Base-by-base conservation (phyloP, 53 echinoderm and acorn worm species). In the Antedon mediterranea region DNA sequence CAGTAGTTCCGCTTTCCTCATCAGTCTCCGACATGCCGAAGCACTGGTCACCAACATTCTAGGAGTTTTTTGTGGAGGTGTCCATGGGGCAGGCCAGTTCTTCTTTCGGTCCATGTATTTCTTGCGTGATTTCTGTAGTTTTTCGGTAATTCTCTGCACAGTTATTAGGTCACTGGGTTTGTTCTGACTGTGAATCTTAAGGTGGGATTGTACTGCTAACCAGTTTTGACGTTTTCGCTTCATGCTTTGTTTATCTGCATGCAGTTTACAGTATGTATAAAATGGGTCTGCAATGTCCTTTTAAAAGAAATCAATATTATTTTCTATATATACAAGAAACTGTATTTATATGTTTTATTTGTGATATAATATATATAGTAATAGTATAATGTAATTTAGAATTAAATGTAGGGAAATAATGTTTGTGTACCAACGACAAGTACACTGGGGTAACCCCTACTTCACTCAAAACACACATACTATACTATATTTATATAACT, bases 271-370 rank as follows among this genome's bases (percentile, higher is more conserved):
- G 90, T 98, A 98, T 5, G 98, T 92, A 72, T 98, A 98, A 79
- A 98, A 98, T 13, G 98, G 98, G 71, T 98, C 98, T 0, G 98
- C 98, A 32, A 98, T 98, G 79, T 92, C 92, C 98, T 98, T 83
- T 80, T 28, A 27, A 34, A 30, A 43, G 27, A 32, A 78, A 77
- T 23, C 6, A 7, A 44, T 0, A 73, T 26, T 72, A 18, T 72
- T 5, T 27, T n/a, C n/a, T n/a, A n/a, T n/a, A n/a, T n/a, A 44
- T 44, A 44, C 57, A 13, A 44, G 13, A 23, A 15, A 44, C 57
- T 15, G 23, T 57, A 13, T 23, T 15, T 44, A 44, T 44, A 44
- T 15, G 57, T 13, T n/a, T n/a, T n/a, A n/a, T n/a, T n/a, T n/a
- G n/a, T n/a, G n/a, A n/a, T n/a, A n/a, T n/a, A n/a, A n/a, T n/a